Percentiles rank a stretch among this genome's conserved stretches.
phyloP scores from a whole-genome alignment of 2,888 invertebrate genomes.

The Leucozona laternaria region DNA sequence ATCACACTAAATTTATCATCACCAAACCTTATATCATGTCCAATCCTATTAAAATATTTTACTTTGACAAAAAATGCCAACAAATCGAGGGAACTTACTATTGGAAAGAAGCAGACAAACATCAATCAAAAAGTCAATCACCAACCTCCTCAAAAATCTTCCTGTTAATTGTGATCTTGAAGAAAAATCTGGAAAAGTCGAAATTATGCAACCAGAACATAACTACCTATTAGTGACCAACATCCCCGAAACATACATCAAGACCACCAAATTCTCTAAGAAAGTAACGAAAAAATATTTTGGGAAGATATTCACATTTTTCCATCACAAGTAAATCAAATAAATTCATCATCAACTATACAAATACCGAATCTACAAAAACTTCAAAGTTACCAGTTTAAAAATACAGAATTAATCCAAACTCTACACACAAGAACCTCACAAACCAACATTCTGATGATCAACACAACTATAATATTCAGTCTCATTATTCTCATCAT shows the following conservation, averaged over 20 bases:
- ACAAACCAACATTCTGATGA: neutral
- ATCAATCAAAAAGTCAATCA: neutral
- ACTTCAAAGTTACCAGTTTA: neutral
- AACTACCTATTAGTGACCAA: conserved; percentile 22
- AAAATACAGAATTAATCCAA: neutral
- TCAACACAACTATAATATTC: neutral
- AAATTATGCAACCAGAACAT: conserved; percentile 26
- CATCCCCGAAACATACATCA: neutral
- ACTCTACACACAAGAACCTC: neutral
- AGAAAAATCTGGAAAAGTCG: neutral
- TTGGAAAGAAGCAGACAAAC: conserved; percentile 28
- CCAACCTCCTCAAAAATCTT: neutral
- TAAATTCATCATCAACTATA: neutral
- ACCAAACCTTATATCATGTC: conserved; percentile 29
- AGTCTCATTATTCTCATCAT: neutral
- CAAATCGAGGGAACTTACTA: conserved; percentile 28
- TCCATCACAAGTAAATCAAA: conserved; percentile 3
- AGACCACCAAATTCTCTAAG: neutral
- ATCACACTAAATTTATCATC: conserved; percentile 35
- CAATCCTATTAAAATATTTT: neutral
- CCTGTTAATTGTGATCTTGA: neutral
- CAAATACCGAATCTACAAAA: neutral
- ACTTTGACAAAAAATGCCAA: conserved; percentile 35
- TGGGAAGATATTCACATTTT: conserved; percentile 17
- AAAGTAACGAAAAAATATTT: neutral